Evolutionary conservation across 1,140 invertebrate genomes (phyloP).

Genomic region (Oscheius sp.): DNA sequence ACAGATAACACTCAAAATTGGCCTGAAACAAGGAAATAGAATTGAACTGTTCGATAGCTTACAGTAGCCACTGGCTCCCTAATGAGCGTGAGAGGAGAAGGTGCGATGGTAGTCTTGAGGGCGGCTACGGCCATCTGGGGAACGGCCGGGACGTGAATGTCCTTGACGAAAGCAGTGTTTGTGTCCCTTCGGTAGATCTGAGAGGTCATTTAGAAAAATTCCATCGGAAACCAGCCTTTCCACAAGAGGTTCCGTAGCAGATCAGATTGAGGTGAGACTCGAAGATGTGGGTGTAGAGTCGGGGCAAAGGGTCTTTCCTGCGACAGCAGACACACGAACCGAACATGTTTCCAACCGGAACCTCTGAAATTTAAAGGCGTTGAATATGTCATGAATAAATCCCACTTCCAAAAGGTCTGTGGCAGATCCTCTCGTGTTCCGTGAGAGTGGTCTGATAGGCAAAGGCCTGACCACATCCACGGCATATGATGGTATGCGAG

Average conservation of each 20-base stretch:
- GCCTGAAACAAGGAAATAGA: too few species aligned
- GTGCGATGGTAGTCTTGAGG: too few species aligned
- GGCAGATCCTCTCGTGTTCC: neutral
- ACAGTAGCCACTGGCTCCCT: too few species aligned
- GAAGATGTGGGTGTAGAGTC: conserved; percentile 7
- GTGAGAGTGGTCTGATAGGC: neutral
- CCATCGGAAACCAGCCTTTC: too few species aligned
- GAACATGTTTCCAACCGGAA: neutral
- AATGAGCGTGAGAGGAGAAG: too few species aligned
- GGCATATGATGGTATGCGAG: neutral
- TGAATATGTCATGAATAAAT: neutral
- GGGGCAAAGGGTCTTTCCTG: neutral
- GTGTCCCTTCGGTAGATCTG: neutral
- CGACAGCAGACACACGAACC: neutral
- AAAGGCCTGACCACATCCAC: neutral
- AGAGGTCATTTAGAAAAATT: too few species aligned
- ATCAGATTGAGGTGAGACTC: neutral
- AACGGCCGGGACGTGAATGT: neutral
- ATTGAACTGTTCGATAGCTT: too few species aligned
- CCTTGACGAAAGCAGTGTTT: neutral
- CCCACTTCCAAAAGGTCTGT: neutral
- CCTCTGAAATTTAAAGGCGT: neutral
- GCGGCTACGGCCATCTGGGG: too few species aligned
- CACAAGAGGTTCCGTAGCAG: neutral
- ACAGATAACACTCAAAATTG: neutral